phyloP scores from a whole-genome alignment of 1,140 invertebrate species.

The Xylocopa sonorina region DNA sequence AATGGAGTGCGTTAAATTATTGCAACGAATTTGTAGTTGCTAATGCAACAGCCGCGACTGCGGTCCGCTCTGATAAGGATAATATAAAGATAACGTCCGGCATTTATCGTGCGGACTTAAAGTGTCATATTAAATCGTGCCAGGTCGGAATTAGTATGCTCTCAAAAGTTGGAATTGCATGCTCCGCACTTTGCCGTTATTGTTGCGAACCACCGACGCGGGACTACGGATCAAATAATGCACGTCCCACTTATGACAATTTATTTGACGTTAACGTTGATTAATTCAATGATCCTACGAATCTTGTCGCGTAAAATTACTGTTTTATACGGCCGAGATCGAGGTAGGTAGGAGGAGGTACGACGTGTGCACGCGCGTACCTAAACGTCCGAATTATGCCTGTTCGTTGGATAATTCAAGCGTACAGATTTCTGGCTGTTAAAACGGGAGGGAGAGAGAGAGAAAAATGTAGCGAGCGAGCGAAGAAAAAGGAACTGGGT shows the following conservation, averaged over 20 bases:
- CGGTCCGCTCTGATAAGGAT: constrained; percentile 14
- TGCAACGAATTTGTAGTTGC: constrained; percentile 4
- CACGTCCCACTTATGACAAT: neutral
- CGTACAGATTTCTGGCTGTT: constrained; percentile 4
- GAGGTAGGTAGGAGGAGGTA: no score
- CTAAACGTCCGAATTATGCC: neutral
- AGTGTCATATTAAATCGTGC: constrained; percentile 43
- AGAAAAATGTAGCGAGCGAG: constrained; percentile 26
- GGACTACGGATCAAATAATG: neutral
- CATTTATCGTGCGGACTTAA: constrained; percentile 10
- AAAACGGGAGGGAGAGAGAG: neutral
- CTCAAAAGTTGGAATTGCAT: neutral
- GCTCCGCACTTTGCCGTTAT: neutral
- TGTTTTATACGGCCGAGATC: neutral
- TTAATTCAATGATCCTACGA: constrained; percentile 9
- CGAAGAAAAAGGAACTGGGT: constrained; percentile 53
- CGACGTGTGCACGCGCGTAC: no score
- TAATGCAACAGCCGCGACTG: neutral
- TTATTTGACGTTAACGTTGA: neutral
- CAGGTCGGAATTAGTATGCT: neutral
- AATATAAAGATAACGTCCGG: constrained; percentile 28
- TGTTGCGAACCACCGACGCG: neutral
- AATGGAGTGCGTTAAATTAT: constrained; percentile 7
- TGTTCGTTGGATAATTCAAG: neutral
- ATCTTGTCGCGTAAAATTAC: neutral